phyloP scores from a whole-genome alignment of 2,113 vertebrate species.

The Calidris pugnax region DNA sequence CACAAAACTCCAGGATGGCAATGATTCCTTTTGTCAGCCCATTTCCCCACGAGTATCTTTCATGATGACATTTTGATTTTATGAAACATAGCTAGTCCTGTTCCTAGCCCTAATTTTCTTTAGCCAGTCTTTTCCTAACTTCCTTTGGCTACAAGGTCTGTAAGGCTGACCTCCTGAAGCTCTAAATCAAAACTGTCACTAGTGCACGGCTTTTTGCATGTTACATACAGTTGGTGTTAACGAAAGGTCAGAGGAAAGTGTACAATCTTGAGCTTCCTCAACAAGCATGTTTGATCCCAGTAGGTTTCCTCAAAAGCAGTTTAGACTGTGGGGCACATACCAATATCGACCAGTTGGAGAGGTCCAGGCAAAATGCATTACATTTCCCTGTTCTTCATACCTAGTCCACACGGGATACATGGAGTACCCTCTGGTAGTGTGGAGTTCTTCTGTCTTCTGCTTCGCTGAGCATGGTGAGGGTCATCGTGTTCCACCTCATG shows the following conservation, averaged over 20 bases:
- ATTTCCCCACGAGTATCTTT: background rate
- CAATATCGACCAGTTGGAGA: rapidly evolving
- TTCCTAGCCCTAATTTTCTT: background rate
- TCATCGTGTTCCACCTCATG: background rate
- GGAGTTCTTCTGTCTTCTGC: background rate
- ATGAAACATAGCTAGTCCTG: background rate
- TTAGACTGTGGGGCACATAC: background rate
- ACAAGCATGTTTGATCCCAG: background rate
- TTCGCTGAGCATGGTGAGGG: background rate
- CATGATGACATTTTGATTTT: background rate
- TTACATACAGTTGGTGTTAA: background rate
- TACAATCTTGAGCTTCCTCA: background rate
- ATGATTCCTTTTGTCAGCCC: background rate
- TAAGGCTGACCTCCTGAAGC: background rate
- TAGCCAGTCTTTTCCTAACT: background rate
- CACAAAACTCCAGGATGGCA: background rate
- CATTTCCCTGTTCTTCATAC: background rate
- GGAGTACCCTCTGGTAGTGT: background rate
- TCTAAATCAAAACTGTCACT: background rate
- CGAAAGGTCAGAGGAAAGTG: background rate
- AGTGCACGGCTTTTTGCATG: background rate
- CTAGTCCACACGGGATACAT: background rate
- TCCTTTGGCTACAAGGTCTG: background rate
- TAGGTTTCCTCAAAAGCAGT: background rate
- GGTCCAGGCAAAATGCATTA: background rate